phyloP scores from a whole-genome alignment of 2,888 invertebrate species.

The Lepidocyrtinus sp. region DNA sequence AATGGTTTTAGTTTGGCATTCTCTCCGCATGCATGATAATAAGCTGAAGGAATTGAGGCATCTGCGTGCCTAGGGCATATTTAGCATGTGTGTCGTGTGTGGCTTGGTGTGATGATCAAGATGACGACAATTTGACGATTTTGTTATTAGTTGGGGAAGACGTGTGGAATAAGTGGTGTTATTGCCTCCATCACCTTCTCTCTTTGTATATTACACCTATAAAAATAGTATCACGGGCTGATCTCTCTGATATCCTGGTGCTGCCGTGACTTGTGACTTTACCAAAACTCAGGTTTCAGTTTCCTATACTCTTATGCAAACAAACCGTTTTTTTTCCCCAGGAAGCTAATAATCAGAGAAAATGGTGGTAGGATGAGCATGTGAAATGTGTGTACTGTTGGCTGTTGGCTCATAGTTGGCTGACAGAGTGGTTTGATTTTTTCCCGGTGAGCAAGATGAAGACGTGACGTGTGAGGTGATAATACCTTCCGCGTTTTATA shows the following conservation, averaged over 20 bases:
- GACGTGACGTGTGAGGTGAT: constrained; percentile 12
- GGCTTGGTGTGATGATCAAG: constrained; percentile 28
- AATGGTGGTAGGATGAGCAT: not conserved
- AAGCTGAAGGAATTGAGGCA: not conserved
- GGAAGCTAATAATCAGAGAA: constrained; percentile 28
- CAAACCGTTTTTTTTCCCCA: constrained; percentile 6
- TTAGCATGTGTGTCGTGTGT: constrained; percentile 22
- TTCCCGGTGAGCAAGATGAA: constrained; percentile 1
- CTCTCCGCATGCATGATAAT: constrained; percentile 25
- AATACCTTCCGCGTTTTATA: constrained; percentile 1
- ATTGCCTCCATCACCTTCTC: constrained; percentile 11
- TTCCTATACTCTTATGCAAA: constrained; percentile 26
- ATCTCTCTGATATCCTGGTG: not conserved
- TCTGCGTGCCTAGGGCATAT: constrained; percentile 1
- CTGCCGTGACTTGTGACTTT: not conserved
- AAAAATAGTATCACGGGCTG: not conserved
- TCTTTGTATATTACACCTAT: not conserved
- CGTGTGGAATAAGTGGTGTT: constrained; percentile 31
- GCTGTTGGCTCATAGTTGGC: not conserved
- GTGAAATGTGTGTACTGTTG: not conserved
- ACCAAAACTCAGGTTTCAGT: constrained; percentile 16
- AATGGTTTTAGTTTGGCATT: constrained; percentile 12
- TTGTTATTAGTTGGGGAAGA: constrained; percentile 34
- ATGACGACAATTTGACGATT: constrained; percentile 36
- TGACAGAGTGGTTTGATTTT: constrained; percentile 14